These are phyloP conservation scores for Agrotis exclamationis DNA, from an alignment of 2,888 invertebrate genomes.

Conservation along the genomic window DNA sequence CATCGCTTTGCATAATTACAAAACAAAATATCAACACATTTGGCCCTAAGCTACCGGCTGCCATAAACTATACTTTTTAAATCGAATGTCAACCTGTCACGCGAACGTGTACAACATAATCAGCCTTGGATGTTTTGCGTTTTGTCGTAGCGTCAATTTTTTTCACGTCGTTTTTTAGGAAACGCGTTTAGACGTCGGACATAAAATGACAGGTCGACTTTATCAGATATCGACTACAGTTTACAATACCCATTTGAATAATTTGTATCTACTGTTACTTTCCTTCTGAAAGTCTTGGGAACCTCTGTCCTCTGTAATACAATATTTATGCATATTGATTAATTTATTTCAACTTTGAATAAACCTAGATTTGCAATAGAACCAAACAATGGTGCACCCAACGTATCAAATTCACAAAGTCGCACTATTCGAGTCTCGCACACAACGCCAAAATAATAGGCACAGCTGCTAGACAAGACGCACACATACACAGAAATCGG, in stretches of 20 bases:
- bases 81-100: conserved; percentile 83
- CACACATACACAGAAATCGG: conserved; percentile 80
- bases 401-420: conserved; percentile 76
- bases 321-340: conserved; percentile 28
- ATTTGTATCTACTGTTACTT: background rate
- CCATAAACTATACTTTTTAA: conserved; percentile 76
- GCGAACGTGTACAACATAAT: conserved; percentile 80
- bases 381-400: conserved; percentile 42
- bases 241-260: conserved; percentile 38
- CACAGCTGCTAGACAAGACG: conserved; percentile 87
- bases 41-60: conserved; percentile 69
- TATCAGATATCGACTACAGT: conserved; percentile 30
- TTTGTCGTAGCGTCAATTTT: conserved; percentile 67
- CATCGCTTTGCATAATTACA: conserved; percentile 80
- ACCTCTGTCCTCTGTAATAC: conserved; percentile 5
- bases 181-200: conserved; percentile 23
- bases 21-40: conserved; percentile 79
- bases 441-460: conserved; percentile 87
- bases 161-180: conserved; percentile 60
- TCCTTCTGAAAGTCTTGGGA: conserved; percentile 4
- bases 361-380: conserved; percentile 29
- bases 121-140: conserved; percentile 59
- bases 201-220: conserved; percentile 31
- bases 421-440: conserved; percentile 76
- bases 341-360: conserved; percentile 20